Evolutionary conservation across 2,113 vertebrate genomes (phyloP), one percentile per base, ranked within the genome.

Genomic region (Crotalus tigris): DNA sequence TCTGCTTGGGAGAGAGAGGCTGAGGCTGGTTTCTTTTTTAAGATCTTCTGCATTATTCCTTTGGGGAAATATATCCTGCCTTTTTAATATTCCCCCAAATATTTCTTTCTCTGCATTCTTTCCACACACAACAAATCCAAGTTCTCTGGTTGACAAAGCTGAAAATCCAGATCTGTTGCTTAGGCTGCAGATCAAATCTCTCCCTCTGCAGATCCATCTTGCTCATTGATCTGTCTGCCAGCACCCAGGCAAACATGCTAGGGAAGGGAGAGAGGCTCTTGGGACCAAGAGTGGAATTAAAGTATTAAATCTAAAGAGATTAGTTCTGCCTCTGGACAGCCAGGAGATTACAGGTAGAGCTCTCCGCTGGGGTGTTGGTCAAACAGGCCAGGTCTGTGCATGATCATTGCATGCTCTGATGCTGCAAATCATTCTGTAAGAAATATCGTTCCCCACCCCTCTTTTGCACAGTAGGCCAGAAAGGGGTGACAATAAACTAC

Each of bases 251-350:
- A 54, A 46, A 17, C 21, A 23, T 85, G 24, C 58, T 17, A 15
- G 13, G 24, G 33, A n/a, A n/a, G 33, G 49, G 24, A 44, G 26
- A 13, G 3, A 15, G 10, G 17, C 29, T 23, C 33, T 11, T 17
- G 21, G 7, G 49, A 75, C 93, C 93, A 91, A n/a, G 93, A 87
- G 75, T 9, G 0, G 90, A 88, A 91, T 93, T 94, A 90, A 69
- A 58, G 13, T 24, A 2, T 10, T 4, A 93, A 81, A 89, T 69
- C 39, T n/a, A 46, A 87, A 90, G 58, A 93, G 58, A 93, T 85
- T n/a, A 92, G 39, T 75, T 69, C 88, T 90, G 87, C 53, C 61
- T 55, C 33, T 13, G 81, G 91, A 58, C 3, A 92, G 91, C 61
- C 57, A 57, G 53, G 91, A 92, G 91, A 89, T 75, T 33, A 44